Percentiles rank a stretch among this genome's conserved stretches.
Evolutionary conservation across 1,140 invertebrate species (phyloP).

Genomic region (Zaprionus ornatus): DNA sequence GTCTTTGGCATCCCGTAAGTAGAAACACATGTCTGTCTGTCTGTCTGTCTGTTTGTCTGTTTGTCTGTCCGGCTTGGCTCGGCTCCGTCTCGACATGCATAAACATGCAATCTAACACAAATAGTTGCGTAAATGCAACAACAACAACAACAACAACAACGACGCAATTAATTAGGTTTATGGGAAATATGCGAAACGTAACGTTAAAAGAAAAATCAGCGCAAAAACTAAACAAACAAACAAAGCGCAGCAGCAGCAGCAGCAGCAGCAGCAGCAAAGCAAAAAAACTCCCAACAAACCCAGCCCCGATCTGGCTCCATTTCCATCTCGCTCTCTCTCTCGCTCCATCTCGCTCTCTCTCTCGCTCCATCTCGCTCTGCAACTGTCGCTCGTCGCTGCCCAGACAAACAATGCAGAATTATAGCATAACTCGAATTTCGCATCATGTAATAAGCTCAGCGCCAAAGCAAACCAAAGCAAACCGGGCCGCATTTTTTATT

Average conservation of each 20-base stretch:
- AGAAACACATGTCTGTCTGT: slow-evolving; percentile 35
- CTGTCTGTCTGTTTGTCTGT: not conserved
- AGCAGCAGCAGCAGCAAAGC: slow-evolving; percentile 7
- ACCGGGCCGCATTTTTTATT: slow-evolving; percentile 63
- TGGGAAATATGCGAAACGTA: slow-evolving; percentile 75
- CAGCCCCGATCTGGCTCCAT: not conserved
- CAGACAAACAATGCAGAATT: slow-evolving; percentile 72
- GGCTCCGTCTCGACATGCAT: slow-evolving; percentile 16
- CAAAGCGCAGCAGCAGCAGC: slow-evolving; percentile 15
- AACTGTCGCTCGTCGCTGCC: not conserved
- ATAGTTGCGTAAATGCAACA: slow-evolving; percentile 73
- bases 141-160: slow-evolving; percentile 29
- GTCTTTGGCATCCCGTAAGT: slow-evolving; percentile 18
- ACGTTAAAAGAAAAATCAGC: slow-evolving; percentile 44
- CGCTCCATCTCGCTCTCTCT: not conserved
- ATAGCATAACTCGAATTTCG: slow-evolving; percentile 78
- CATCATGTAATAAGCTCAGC: slow-evolving; percentile 72
- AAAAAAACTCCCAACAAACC: slow-evolving; percentile 8
- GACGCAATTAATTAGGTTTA: slow-evolving; percentile 79
- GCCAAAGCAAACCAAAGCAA: slow-evolving; percentile 19
- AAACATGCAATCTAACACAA: slow-evolving; percentile 60
- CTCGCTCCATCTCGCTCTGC: not conserved
- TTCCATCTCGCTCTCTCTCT: slow-evolving; percentile 4
- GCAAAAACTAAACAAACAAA: slow-evolving; percentile 37
- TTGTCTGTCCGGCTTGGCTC: not conserved